Base-by-base conservation (phyloP, 2,113 vertebrate genomes). In the Albula glossodonta region DNA sequence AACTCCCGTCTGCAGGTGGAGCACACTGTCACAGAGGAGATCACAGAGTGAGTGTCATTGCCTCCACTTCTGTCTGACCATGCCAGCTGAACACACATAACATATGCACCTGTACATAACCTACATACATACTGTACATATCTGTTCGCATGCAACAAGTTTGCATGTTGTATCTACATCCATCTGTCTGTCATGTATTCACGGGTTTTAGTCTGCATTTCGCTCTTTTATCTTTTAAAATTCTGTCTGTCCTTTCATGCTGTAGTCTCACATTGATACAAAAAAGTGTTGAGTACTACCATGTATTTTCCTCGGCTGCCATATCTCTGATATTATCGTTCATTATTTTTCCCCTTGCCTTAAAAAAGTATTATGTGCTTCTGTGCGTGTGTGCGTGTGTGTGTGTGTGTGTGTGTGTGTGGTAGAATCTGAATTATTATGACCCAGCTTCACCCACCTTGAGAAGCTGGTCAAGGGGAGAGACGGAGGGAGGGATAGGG, bases 1-100 rank as follows among this genome's bases (percentile, higher is more conserved):
- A 98, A 98, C 93, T 98, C 97, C 17, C 94, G 97, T 31, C 96
- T 98, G 48, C 97, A 98, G 88, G 97, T 98, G 87, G 97, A 98
- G 87, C 97, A 98, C 95, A 98, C 97, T 0, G 97, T 98, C 89
- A 98, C 97, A 0, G 97, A 98, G 91, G 96, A 98, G 93, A 95
- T 98, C 93, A 98, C 97, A 0, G 96, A 98, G 97, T 98, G 89
- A 97, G 97, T 92, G 22, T 3, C 70, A 10, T 74, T 4, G 9
- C 70, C n/a, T 31, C 22, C 10, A 22, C 70, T 2, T n/a, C 70
- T 74, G 70, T 74, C 70, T 6, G 70, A 25, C 70, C 70, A 5
- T 11, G 8, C 50, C 85, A 83, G 9, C 53, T 50, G 19, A 7
- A 0, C 70, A 74, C 53, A 0, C 12, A 56, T 56, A 7, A 9